A percentile compares a stretch with the other conserved stretches of the same genome.
Evolutionary conservation across 2,888 invertebrate species (phyloP).

Genomic region (Periphyllus acericola): DNA sequence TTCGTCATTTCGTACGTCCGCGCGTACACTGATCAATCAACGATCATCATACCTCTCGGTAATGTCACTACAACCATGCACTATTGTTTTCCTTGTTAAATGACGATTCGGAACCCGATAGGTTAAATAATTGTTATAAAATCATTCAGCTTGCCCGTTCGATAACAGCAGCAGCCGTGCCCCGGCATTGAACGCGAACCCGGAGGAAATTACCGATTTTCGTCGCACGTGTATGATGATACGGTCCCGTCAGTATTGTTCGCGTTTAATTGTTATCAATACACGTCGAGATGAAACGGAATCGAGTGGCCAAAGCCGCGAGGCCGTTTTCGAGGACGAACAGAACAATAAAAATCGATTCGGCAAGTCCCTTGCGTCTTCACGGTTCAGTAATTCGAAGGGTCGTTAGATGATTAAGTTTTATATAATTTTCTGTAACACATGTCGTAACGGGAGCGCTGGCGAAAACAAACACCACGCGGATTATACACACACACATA

Average conservation of each 20-base stretch:
- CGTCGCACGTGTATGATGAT: background rate
- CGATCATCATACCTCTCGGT: too few species aligned
- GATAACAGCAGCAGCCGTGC: too few species aligned
- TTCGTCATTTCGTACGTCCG: too few species aligned
- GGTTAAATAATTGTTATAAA: too few species aligned
- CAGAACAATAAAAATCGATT: background rate
- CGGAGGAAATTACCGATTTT: background rate
- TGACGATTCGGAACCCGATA: too few species aligned
- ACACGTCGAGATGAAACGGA: background rate
- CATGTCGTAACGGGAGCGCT: background rate
- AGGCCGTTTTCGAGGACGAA: background rate
- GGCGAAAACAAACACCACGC: slow-evolving; percentile 30
- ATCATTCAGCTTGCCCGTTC: background rate
- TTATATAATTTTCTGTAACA: slow-evolving; percentile 22
- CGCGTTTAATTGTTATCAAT: background rate
- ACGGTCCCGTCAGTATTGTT: background rate
- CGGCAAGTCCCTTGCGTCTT: background rate
- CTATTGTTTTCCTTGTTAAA: too few species aligned
- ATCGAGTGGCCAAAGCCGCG: background rate
- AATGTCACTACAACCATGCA: too few species aligned
- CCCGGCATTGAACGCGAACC: background rate
- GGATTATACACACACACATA: background rate
- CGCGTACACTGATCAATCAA: too few species aligned
- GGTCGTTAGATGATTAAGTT: slow-evolving; percentile 27
- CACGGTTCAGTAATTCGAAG: slow-evolving; percentile 1